These are phyloP conservation scores for Neotragus moschatus DNA, from an alignment of 2,113 vertebrate genomes.

Conservation along the genomic window DNA sequence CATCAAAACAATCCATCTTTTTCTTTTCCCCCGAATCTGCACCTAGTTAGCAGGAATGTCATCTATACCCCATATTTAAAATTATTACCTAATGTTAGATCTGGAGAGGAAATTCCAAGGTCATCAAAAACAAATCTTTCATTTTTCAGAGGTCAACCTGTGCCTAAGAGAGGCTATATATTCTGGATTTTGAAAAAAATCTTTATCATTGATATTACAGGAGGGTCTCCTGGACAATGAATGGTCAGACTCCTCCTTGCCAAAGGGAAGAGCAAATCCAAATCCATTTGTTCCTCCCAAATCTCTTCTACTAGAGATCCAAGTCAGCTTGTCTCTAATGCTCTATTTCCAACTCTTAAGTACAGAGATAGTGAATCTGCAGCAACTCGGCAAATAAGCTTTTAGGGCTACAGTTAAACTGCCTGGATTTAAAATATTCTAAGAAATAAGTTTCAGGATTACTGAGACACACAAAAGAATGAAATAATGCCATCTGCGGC, in stretches of 20 bases:
- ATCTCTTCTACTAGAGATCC: background rate
- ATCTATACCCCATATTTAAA: background rate
- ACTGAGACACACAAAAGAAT: background rate
- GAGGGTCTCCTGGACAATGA: background rate
- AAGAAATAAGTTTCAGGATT: conserved; percentile 2
- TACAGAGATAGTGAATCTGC: background rate
- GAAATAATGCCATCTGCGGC: background rate
- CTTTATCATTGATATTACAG: background rate
- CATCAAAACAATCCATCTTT: background rate
- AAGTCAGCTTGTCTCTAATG: background rate
- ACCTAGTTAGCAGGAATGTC: background rate
- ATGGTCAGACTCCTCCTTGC: background rate
- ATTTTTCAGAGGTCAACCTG: background rate
- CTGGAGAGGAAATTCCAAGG: background rate
- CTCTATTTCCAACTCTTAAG: conserved; percentile 5
- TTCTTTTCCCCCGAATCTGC: background rate
- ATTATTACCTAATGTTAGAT: conserved; percentile 9
- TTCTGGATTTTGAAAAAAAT: background rate
- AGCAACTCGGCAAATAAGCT: background rate
- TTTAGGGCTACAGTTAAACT: background rate
- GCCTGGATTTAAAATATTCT: background rate
- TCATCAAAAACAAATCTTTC: background rate
- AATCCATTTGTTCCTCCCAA: background rate
- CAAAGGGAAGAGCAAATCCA: background rate
- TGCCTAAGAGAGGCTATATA: background rate